These are phyloP conservation scores for Holacanthella duospinosa DNA, from an alignment of 2,888 invertebrate species.

Conservation along the genomic window DNA sequence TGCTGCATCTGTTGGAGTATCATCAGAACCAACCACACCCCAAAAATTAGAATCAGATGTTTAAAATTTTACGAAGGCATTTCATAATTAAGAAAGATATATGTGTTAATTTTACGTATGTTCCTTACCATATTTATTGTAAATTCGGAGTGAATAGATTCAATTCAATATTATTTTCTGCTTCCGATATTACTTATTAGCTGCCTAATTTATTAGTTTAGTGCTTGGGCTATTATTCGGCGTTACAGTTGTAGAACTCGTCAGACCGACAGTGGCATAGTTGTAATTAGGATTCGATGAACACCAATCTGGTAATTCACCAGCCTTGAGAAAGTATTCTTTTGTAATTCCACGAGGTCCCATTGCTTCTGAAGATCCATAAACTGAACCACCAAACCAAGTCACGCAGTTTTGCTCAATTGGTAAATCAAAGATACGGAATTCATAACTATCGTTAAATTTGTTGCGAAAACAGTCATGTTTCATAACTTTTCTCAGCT, in stretches of 20 bases:
- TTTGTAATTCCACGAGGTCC: slow-evolving; percentile 59
- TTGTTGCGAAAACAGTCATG: slow-evolving; percentile 52
- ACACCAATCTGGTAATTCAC: slow-evolving; percentile 68
- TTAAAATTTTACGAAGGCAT: too few relatives aligned
- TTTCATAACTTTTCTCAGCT: slow-evolving; percentile 57
- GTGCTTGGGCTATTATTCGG: neutral
- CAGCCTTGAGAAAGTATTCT: slow-evolving; percentile 60
- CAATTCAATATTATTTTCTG: too few relatives aligned
- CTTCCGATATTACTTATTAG: too few relatives aligned
- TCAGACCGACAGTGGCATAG: neutral
- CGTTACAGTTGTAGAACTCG: neutral
- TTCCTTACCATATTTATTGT: too few relatives aligned
- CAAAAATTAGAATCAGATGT: neutral
- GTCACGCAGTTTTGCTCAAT: slow-evolving; percentile 69
- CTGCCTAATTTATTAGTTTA: too few relatives aligned
- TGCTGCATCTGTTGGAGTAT: too few relatives aligned
- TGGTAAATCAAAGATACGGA: slow-evolving; percentile 72
- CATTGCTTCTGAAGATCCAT: slow-evolving; percentile 64
- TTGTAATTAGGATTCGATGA: slow-evolving; percentile 9
- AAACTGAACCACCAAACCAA: slow-evolving; percentile 78
- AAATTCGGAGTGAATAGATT: too few relatives aligned
- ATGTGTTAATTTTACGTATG: too few relatives aligned
- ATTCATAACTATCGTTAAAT: slow-evolving; percentile 40
- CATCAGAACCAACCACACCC: too few relatives aligned
- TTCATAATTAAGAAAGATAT: too few relatives aligned